phyloP scores from a whole-genome alignment of 2,797 vertebrate species.

The Allobates femoralis region DNA sequence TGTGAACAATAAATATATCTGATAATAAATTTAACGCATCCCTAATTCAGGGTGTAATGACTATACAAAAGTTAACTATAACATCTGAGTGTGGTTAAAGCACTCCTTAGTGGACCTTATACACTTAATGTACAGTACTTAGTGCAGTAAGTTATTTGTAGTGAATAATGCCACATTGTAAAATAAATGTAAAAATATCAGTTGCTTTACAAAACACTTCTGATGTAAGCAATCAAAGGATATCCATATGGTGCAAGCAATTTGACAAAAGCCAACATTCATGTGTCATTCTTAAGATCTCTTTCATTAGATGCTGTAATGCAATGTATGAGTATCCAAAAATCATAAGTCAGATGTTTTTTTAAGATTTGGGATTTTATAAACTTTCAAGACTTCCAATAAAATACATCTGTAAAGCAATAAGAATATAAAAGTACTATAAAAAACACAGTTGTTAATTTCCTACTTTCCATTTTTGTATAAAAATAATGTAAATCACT shows the following conservation, averaged over 20 bases:
- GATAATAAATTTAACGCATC: background rate
- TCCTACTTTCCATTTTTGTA: no score
- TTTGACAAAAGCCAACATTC: conserved; percentile 11
- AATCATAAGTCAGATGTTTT: background rate
- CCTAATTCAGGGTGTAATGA: background rate
- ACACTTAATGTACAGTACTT: background rate
- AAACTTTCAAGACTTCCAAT: background rate
- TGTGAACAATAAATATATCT: background rate
- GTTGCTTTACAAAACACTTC: background rate
- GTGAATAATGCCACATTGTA: background rate
- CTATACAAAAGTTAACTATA: background rate
- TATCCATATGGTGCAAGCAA: conserved; percentile 4
- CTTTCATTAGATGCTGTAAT: conserved; percentile 28
- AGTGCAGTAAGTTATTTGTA: background rate
- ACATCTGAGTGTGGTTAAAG: background rate
- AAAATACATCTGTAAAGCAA: background rate
- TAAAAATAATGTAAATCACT: no score
- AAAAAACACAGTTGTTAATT: no score
- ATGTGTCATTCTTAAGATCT: background rate
- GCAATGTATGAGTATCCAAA: background rate
- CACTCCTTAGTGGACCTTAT: background rate
- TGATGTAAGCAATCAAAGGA: conserved; percentile 38
- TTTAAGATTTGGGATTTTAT: conserved; percentile 12
- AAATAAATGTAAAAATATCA: conserved; percentile 12
- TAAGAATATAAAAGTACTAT: background rate